These are phyloP conservation scores for Bombus confusus DNA, from an alignment of 1,140 invertebrate species.

Conservation along the genomic window DNA sequence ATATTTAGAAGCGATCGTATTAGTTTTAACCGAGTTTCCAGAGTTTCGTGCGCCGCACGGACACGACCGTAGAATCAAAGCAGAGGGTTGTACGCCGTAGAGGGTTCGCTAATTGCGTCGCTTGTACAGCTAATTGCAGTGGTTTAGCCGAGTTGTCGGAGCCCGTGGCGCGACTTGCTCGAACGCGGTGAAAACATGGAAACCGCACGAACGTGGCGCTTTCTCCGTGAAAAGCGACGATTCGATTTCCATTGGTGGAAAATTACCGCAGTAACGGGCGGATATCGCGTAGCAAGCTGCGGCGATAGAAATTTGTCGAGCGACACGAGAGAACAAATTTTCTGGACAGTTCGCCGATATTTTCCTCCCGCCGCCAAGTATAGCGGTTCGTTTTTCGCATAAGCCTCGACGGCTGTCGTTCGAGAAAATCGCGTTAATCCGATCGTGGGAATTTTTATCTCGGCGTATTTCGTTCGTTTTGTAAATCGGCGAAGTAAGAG, in stretches of 20 bases:
- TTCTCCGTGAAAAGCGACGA: conserved; percentile 23
- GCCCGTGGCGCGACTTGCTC: background rate
- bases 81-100: too few species aligned
- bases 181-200: conserved; percentile 27
- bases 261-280: background rate
- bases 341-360: background rate
- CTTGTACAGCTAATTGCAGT: conserved; percentile 26
- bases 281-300: too few species aligned
- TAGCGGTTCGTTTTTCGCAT: too few species aligned
- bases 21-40: background rate
- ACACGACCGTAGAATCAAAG: background rate
- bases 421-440: too few species aligned
- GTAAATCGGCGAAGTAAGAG: too few species aligned
- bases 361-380: too few species aligned
- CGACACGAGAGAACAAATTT: background rate
- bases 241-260: background rate
- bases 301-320: background rate
- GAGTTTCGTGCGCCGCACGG: background rate
- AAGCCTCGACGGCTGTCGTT: too few species aligned
- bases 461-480: too few species aligned
- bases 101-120: conserved; percentile 28
- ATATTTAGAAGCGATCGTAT: conserved; percentile 6
- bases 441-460: too few species aligned
- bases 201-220: background rate
- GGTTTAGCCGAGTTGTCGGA: background rate